Percentiles rank a stretch among this genome's conserved stretches.
Conservation (phyloP, 2,888 invertebrate genomes). For the Pristionchus exspectatus region DNA sequence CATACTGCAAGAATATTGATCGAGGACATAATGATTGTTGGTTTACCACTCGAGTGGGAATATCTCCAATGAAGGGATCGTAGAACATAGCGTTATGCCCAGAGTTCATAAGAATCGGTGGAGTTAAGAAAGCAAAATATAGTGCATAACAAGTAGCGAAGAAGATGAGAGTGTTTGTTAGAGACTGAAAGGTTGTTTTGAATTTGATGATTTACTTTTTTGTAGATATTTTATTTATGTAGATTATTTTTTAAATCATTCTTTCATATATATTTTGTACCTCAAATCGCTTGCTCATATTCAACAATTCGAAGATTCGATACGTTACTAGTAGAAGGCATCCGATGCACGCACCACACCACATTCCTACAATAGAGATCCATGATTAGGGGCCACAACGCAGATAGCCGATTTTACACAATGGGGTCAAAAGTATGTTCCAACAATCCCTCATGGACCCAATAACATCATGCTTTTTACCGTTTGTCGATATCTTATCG, state of each 20-base stretch:
- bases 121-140: not conserved
- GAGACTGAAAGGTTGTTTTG: no score
- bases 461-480: no score
- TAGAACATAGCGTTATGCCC: constrained; percentile 7
- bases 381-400: no score
- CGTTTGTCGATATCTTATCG: no score
- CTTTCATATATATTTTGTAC: not conserved
- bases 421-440: no score
- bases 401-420: no score
- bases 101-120: not conserved
- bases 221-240: no score
- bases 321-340: constrained; percentile 29
- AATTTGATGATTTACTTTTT: no score
- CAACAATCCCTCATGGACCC: no score
- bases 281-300: not conserved
- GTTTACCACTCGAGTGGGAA: not conserved
- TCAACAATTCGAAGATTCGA: constrained; percentile 15
- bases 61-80: constrained; percentile 34
- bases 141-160: not conserved
- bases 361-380: not conserved
- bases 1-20: not conserved
- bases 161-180: not conserved
- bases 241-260: no score
- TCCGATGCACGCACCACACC: constrained; percentile 25
- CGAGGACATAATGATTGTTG: no score